Evolutionary conservation across 2,888 invertebrate species (phyloP).

Genomic region (Drosophila kambysellisi): DNA sequence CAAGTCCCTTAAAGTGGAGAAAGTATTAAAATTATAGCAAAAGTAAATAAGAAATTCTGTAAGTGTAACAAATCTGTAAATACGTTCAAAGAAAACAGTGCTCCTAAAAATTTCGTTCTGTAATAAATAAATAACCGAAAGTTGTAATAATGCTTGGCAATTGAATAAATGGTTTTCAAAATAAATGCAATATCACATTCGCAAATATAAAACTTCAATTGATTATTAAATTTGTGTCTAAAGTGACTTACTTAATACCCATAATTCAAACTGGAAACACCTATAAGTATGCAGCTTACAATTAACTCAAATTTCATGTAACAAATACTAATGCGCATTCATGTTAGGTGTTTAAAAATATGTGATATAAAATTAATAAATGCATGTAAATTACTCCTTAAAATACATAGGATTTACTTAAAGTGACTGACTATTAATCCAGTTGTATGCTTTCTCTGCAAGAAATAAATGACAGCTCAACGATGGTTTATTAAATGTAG

Average conservation of each 20-base stretch:
- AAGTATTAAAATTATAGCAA: neutral
- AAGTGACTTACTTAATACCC: neutral
- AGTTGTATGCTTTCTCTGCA: neutral
- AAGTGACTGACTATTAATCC: neutral
- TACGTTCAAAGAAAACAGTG: neutral
- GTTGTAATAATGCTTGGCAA: neutral
- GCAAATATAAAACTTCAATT: neutral
- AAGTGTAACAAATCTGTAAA: neutral
- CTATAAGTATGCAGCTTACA: neutral
- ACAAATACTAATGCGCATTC: neutral
- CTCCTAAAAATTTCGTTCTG: neutral
- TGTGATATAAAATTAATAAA: neutral
- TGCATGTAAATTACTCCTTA: neutral
- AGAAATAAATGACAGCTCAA: neutral
- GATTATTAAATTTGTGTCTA: too few species aligned
- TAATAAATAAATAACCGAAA: neutral
- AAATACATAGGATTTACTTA: neutral
- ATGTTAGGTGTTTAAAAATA: neutral
- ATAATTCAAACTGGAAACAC: neutral
- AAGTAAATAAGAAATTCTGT: neutral
- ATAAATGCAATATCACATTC: neutral
- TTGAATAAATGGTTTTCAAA: neutral
- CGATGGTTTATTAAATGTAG: neutral
- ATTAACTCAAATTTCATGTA: neutral
- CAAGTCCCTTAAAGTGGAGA: neutral